phyloP scores from a whole-genome alignment of 2,888 invertebrate genomes.

The Odontocerum albicorne region DNA sequence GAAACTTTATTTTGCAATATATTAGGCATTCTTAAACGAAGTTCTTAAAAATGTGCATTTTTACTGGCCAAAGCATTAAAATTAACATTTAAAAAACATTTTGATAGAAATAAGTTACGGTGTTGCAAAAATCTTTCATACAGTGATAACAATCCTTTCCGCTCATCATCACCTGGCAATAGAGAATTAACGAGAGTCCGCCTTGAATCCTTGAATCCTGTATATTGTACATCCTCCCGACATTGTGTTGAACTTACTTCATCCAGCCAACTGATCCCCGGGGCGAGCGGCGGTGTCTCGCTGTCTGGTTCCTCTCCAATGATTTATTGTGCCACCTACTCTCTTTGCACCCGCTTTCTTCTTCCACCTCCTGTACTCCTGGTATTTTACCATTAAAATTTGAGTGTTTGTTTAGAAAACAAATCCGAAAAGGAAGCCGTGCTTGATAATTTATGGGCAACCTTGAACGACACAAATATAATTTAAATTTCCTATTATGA shows the following conservation, averaged over 20 bases:
- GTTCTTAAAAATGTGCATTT: too few species aligned
- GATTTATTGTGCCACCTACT: constrained; percentile 29
- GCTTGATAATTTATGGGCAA: constrained; percentile 10
- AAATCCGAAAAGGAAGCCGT: constrained; percentile 16
- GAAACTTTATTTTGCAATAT: too few species aligned
- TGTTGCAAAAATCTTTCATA: too few species aligned
- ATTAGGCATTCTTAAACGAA: too few species aligned
- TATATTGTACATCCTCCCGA: too few species aligned
- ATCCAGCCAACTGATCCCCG: constrained; percentile 28
- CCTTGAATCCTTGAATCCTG: background rate
- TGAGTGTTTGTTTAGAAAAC: constrained; percentile 25
- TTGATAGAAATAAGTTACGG: background rate
- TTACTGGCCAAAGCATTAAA: too few species aligned
- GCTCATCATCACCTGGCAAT: constrained; percentile 33
- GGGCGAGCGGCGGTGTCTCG: constrained; percentile 20
- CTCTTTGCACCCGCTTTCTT: constrained; percentile 24
- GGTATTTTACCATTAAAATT: constrained; percentile 27
- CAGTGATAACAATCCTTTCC: constrained; percentile 27
- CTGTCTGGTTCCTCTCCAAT: constrained; percentile 28
- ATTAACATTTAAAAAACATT: too few species aligned
- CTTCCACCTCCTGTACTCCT: constrained; percentile 23
- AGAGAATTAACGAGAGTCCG: constrained; percentile 36
- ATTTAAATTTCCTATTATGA: background rate
- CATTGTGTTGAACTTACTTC: constrained; percentile 18
- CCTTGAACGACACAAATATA: background rate